Base-by-base conservation (phyloP, 2,888 invertebrate genomes). In the Pachliopta kotzebuea region DNA sequence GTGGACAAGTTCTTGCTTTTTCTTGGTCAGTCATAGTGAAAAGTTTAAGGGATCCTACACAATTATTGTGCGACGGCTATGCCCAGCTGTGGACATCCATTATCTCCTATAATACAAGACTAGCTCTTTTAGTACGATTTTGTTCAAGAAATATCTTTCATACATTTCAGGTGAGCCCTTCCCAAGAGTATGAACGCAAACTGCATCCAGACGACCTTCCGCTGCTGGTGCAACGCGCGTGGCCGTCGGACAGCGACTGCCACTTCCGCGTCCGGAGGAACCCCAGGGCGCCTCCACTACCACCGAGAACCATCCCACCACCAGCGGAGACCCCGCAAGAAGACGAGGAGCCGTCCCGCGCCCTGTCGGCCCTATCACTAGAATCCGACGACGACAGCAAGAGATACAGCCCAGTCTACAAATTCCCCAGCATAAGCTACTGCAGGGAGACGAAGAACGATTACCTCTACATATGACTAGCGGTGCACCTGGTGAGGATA, bases 181-280 rank as follows among this genome's bases (percentile, higher is more conserved):
- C 95, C 9, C 96, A 96, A 83, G 96, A 97, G 83, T 96, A 96
- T 86, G 97, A 97, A 84, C 93, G 97, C 65, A 97, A 97, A 87
- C 87, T 97, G 49, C 97, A 97, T 84, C 96, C 96, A 0, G 97
- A 97, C 72, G 97, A 97, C 83, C 92, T 96, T 68, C 97, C 97
- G 0, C 90, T 97, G 26, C 93, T 95, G 72, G 96, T 97, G 42
- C 97, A 97, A 81, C 94, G 95, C 72, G 93, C 94, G 14, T 95
- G 96, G 94, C 93, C 94, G 65, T 85, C 94, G 9, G 94, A 93
- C 80, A 93, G 92, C 63, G 94, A 94, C 79, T 96, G 96, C 75
- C 96, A 97, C 85, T 96, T 97, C 86, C 92, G 97, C 53, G 95
- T 97, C 66, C 93, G 96, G 65, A 93, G 96, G 70, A 96, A 96